Evolutionary conservation across 2,113 vertebrate genomes (phyloP), one percentile per base, ranked within the genome.

Genomic region (Todiramphus saurophagus): DNA sequence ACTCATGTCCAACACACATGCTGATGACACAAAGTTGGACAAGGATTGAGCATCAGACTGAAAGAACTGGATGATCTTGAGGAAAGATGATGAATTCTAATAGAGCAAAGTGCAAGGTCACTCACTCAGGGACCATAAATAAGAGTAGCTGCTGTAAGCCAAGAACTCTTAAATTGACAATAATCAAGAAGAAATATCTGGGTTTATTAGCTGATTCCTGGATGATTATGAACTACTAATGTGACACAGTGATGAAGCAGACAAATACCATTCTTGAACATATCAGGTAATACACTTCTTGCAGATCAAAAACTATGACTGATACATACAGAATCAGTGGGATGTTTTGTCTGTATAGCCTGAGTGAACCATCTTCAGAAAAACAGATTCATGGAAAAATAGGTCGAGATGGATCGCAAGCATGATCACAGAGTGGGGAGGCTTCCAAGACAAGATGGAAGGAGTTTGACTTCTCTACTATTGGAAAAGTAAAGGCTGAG

Each of bases 11-110:
- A 86, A 60, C 43, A 88, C 33, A 48, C 37, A 50, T 27, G 48
- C 33, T 81, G 89, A 90, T 86, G 86, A 95, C 86, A 93, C 12
- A 33, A 96, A 84, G 43, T 39, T 91, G 87, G 89, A 94, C 75
- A 43, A 77, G 56, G 58, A 87, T 1, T 75, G 56, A 89, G 56
- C 46, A 89, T 39, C 73, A 72, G 39, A 68, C 19, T 77, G 69
- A 50, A 95, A 89, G 56, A 94, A 92, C 31, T 87, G 64, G 25
- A 86, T 31, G 31, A 64, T 80, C 59, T 88, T 83, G 63, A 86
- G 63, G 55, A 93, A 93, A 77, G 75, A 86, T 33, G 24, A 64
- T 69, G 18, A 74, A 83, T 93, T 95, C 83, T 90, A 96, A 93
- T 67, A 24, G 68, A 80, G 46, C 7, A 30, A 87, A 85, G 75